A percentile compares a stretch with the other conserved stretches of the same genome.
Conservation (phyloP, 2,888 invertebrate species). For the Napeogenes sylphis region DNA sequence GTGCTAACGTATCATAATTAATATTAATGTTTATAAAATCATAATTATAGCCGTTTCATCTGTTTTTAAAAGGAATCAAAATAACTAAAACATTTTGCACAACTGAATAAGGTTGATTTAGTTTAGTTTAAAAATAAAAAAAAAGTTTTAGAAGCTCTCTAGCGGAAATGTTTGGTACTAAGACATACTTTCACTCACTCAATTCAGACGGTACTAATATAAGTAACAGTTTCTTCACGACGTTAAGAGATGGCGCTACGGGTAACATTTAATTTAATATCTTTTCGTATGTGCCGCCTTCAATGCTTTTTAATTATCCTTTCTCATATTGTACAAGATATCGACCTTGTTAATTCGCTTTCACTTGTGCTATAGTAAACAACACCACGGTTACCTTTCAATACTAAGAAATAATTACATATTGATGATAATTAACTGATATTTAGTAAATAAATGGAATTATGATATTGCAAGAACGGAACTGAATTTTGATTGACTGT, state of each 20-base stretch:
- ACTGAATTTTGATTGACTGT: too few species aligned
- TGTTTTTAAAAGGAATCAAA: too few species aligned
- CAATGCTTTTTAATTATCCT: conserved; percentile 30
- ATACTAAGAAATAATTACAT: conserved; percentile 30
- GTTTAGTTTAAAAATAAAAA: neutral
- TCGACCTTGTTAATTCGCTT: conserved; percentile 58
- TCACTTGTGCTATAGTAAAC: conserved; percentile 58
- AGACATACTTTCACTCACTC: neutral
- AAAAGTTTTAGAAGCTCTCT: conserved; percentile 12
- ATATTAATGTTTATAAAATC: too few species aligned
- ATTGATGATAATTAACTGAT: neutral
- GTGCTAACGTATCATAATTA: too few species aligned
- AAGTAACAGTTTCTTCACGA: conserved; percentile 19
- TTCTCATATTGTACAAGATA: conserved; percentile 22
- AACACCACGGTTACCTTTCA: conserved; percentile 59
- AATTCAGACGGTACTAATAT: conserved; percentile 33
- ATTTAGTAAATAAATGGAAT: neutral
- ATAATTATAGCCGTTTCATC: too few species aligned
- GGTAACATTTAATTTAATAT: conserved; percentile 18
- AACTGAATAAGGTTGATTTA: neutral
- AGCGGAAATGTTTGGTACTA: conserved; percentile 3
- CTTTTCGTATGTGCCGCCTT: conserved; percentile 27
- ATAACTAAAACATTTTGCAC: too few species aligned
- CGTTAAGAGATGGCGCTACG: conserved; percentile 49
- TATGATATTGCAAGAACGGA: too few species aligned